A percentile compares a stretch with the other conserved stretches of the same genome.
These are phyloP conservation scores for Cheumatopsyche charites DNA, from an alignment of 1,140 invertebrate genomes.

Conservation along the genomic window DNA sequence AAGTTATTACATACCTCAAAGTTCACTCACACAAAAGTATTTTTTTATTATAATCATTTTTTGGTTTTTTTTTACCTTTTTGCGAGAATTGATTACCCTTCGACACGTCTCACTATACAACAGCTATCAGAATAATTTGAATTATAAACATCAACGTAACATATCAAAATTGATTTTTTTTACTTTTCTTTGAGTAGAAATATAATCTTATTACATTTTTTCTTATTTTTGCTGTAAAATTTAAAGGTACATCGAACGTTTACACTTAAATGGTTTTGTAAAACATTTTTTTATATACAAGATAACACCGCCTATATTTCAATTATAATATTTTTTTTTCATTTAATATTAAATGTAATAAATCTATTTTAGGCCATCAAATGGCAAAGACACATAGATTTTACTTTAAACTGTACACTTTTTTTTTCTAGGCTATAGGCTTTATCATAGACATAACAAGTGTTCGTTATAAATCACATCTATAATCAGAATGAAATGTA, in stretches of 20 bases:
- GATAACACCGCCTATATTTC: conserved; percentile 39
- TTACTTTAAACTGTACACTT: conserved; percentile 48
- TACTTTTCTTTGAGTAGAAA: conserved; percentile 41
- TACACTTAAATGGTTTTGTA: conserved; percentile 43
- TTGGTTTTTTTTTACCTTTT: neutral
- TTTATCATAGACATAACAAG: conserved; percentile 43
- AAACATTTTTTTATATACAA: conserved; percentile 47
- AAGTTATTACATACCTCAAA: conserved; percentile 29
- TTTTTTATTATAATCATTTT: neutral
- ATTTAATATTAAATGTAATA: conserved; percentile 41
- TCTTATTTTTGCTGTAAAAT: conserved; percentile 42
- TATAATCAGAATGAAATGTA: conserved; percentile 29
- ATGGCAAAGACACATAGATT: conserved; percentile 50
- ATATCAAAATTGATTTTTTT: conserved; percentile 37
- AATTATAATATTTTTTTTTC: conserved; percentile 37
- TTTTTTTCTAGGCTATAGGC: conserved; percentile 31
- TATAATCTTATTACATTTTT: conserved; percentile 44
- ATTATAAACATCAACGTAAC: conserved; percentile 48
- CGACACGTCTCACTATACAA: conserved; percentile 23
- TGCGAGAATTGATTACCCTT: conserved; percentile 33
- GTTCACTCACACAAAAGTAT: conserved; percentile 31
- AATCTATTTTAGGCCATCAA: conserved; percentile 47
- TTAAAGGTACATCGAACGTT: conserved; percentile 48
- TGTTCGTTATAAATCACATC: conserved; percentile 33
- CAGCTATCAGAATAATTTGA: conserved; percentile 39